phyloP scores from a whole-genome alignment of 2,113 vertebrate species.

The Microtus montanus region DNA sequence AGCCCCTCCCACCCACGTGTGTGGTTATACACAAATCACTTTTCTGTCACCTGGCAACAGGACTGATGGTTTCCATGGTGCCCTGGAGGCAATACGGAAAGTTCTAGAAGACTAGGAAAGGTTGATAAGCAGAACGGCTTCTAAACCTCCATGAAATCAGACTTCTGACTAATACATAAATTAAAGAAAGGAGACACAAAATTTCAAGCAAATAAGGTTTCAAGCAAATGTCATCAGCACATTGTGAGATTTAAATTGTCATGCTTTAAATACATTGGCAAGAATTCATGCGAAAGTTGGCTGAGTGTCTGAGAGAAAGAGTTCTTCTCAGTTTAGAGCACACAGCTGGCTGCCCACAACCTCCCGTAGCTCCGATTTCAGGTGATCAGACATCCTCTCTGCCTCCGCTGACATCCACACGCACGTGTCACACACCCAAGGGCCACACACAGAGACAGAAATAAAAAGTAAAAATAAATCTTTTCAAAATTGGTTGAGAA shows the following conservation, averaged over 20 bases:
- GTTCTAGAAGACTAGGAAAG: not conserved
- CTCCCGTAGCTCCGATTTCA: too few species aligned
- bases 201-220: not conserved
- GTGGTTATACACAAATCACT: not conserved
- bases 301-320: not conserved
- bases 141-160: not conserved
- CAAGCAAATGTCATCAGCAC: not conserved
- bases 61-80: not conserved
- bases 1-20: too few species aligned
- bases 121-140: not conserved
- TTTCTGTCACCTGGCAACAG: not conserved
- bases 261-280: not conserved
- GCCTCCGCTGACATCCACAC: too few species aligned
- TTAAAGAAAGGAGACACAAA: not conserved
- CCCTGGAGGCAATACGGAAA: not conserved
- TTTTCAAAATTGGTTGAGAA: not conserved
- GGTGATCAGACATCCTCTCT: too few species aligned
- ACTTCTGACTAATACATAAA: not conserved
- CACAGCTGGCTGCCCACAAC: not conserved
- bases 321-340: not conserved
- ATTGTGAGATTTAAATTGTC: not conserved
- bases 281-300: not conserved
- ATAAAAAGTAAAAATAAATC: not conserved
- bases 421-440: too few species aligned
- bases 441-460: not conserved